Evolutionary conservation across 2,888 invertebrate genomes (phyloP).

Genomic region (Phoronis australis): DNA sequence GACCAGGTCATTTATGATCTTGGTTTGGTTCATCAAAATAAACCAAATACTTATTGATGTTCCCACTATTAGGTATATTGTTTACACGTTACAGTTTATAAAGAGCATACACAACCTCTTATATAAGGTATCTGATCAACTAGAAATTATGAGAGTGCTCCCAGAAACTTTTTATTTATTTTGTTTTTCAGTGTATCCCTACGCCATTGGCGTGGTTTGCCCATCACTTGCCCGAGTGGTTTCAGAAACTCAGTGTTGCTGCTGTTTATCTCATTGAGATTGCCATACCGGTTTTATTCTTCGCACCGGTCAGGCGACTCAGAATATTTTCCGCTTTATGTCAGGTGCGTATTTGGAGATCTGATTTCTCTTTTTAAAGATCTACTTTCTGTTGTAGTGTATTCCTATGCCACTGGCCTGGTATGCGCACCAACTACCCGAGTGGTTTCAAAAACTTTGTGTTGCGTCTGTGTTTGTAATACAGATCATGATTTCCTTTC

Average conservation of each 20-base stretch:
- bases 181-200: conserved; percentile 62
- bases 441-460: conserved; percentile 62
- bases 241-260: conserved; percentile 62
- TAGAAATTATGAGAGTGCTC: too few species aligned
- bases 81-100: too few species aligned
- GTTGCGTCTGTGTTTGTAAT: conserved; percentile 62
- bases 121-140: too few species aligned
- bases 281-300: conserved; percentile 66
- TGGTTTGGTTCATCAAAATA: too few species aligned
- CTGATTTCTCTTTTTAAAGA: background rate
- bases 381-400: conserved; percentile 56
- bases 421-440: conserved; percentile 68
- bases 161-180: background rate
- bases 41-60: too few species aligned
- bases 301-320: conserved; percentile 64
- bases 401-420: conserved; percentile 69
- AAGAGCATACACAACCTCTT: too few species aligned
- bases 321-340: conserved; percentile 53
- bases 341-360: background rate
- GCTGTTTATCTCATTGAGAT: conserved; percentile 64
- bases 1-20: too few species aligned
- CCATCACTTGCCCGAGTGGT: conserved; percentile 67
- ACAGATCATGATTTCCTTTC: conserved; percentile 65
- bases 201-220: conserved; percentile 69
- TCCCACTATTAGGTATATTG: too few species aligned